Evolutionary conservation across 2,113 vertebrate genomes (phyloP).

Genomic region (Gallinago jamesoni): DNA sequence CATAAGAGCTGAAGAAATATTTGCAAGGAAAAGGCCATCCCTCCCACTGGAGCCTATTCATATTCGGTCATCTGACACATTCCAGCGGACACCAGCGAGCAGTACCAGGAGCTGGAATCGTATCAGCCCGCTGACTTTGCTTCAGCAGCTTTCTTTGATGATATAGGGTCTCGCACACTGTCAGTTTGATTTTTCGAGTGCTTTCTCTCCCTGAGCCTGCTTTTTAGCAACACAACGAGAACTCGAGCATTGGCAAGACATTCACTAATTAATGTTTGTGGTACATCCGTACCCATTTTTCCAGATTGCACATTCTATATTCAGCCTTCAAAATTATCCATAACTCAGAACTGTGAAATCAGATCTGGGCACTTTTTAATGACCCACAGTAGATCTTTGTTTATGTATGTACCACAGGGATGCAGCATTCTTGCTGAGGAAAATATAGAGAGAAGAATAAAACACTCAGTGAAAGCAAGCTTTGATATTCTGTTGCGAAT

Average conservation of each 20-base stretch:
- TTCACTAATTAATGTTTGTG: neutral
- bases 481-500: neutral
- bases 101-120: neutral
- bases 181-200: neutral
- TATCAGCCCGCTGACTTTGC: neutral
- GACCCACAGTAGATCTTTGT: neutral
- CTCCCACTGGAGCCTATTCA: neutral
- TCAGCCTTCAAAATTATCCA: neutral
- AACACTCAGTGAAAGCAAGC: neutral
- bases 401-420: neutral
- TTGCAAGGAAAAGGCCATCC: slow-evolving; percentile 55
- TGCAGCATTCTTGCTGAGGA: neutral
- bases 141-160: neutral
- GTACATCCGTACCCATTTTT: neutral
- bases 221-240: neutral
- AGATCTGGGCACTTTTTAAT: neutral
- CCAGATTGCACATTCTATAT: neutral
- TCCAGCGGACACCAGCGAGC: neutral
- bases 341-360: neutral
- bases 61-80: neutral
- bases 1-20: slow-evolving; percentile 58
- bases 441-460: neutral
- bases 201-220: neutral
- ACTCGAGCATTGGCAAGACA: neutral
- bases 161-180: neutral